A percentile compares a stretch with the other conserved stretches of the same genome.
Evolutionary conservation across 2,888 invertebrate genomes (phyloP).

Genomic region (Esperia sulphurella): DNA sequence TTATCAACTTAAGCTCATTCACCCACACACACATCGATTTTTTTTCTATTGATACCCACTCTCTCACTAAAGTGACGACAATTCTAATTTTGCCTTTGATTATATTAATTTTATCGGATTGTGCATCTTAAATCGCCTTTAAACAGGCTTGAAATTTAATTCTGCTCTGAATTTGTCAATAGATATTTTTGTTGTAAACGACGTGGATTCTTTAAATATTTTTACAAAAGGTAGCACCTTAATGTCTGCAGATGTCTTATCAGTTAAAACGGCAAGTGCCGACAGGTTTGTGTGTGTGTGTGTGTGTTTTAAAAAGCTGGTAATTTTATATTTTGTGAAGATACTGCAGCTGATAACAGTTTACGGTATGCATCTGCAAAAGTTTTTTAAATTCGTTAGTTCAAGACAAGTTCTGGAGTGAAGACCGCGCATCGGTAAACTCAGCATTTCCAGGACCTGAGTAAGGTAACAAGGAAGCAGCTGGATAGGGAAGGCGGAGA

Average conservation of each 20-base stretch:
- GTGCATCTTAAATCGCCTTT: background rate
- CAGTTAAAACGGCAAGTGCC: slow-evolving; percentile 10
- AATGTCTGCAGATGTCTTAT: slow-evolving; percentile 32
- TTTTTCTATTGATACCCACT: slow-evolving; percentile 17
- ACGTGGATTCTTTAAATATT: slow-evolving; percentile 29
- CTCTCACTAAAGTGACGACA: slow-evolving; percentile 6
- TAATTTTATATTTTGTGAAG: too few relatives aligned
- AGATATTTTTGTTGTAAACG: too few relatives aligned
- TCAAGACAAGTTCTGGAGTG: too few relatives aligned
- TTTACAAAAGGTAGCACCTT: slow-evolving; percentile 23
- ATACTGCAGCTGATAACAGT: too few relatives aligned
- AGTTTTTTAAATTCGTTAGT: too few relatives aligned
- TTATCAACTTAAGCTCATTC: slow-evolving; percentile 63
- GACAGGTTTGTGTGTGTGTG: background rate
- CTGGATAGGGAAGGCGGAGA: too few relatives aligned
- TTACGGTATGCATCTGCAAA: too few relatives aligned
- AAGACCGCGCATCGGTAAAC: too few relatives aligned
- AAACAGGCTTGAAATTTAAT: background rate
- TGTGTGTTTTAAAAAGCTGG: background rate
- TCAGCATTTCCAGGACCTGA: too few relatives aligned
- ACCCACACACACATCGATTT: slow-evolving; percentile 33
- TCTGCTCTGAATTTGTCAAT: too few relatives aligned
- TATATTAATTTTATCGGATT: background rate
- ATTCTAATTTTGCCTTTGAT: background rate
- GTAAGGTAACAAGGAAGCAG: too few relatives aligned